These are phyloP conservation scores for Poecilia picta DNA, from an alignment of 2,797 vertebrate genomes.

Conservation along the genomic window DNA sequence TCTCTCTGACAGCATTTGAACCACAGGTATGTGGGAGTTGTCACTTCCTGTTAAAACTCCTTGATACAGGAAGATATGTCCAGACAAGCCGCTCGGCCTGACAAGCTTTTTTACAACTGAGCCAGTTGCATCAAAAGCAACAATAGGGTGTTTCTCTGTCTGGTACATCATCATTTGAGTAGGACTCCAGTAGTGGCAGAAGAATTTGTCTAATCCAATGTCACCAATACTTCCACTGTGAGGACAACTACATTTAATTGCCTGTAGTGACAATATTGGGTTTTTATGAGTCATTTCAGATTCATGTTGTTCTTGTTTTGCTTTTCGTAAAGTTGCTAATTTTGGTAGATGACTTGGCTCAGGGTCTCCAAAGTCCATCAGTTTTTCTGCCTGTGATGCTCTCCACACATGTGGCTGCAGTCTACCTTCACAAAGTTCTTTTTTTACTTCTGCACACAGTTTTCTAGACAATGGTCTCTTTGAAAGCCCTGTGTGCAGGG, in stretches of 20 bases:
- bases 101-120: constrained; percentile 8
- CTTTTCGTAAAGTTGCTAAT: background rate
- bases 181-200: background rate
- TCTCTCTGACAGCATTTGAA: too few relatives aligned
- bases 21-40: too few relatives aligned
- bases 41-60: too few relatives aligned
- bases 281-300: background rate
- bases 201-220: constrained; percentile 1
- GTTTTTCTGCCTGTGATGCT: background rate
- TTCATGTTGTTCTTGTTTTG: background rate
- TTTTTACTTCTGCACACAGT: too few relatives aligned
- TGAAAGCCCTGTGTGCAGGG: too few relatives aligned
- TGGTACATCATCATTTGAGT: background rate
- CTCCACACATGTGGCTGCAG: too few relatives aligned
- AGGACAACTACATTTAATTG: constrained; percentile 1
- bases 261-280: background rate
- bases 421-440: too few relatives aligned
- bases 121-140: constrained; percentile 4
- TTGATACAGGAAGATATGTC: background rate
- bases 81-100: too few relatives aligned
- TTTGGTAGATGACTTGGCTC: background rate
- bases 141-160: background rate
- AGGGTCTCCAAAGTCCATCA: background rate
- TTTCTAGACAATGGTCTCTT: too few relatives aligned
- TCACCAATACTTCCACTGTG: background rate